These are phyloP conservation scores for Unio delphinus DNA, from an alignment of 2,888 invertebrate species.

Conservation along the genomic window DNA sequence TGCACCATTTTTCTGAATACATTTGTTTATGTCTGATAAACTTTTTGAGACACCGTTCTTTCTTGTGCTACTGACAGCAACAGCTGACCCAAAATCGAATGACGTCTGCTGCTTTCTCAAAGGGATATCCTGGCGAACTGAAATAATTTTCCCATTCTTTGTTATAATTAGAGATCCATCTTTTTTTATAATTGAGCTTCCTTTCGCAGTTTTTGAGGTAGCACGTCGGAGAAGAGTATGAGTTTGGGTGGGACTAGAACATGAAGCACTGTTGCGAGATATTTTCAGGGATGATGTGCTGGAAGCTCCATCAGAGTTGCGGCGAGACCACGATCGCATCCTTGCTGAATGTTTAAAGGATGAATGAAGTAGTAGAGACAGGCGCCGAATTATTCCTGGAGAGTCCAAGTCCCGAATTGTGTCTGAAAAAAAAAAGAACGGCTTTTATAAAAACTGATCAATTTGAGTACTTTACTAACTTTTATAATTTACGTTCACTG, in stretches of 20 bases:
- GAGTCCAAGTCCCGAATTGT: conserved; percentile 31
- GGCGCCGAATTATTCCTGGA: conserved; percentile 27
- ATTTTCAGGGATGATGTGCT: conserved; percentile 14
- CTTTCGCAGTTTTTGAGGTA: conserved; percentile 47
- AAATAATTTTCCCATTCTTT: conserved; percentile 62
- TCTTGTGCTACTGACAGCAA: conserved; percentile 7
- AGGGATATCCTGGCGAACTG: conserved; percentile 42
- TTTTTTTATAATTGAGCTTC: conserved; percentile 54
- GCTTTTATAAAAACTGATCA: background rate
- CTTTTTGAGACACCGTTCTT: conserved; percentile 25
- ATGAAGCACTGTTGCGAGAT: conserved; percentile 9
- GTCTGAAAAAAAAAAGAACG: conserved; percentile 18
- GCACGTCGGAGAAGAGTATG: conserved; percentile 39
- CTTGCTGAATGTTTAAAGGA: conserved; percentile 20
- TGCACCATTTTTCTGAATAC: conserved; percentile 7
- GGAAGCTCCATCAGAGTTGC: conserved; percentile 23
- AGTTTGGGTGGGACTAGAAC: conserved; percentile 19
- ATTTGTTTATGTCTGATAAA: conserved; percentile 19
- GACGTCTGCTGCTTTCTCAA: background rate
- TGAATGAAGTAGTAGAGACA: conserved; percentile 26
- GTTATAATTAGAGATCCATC: conserved; percentile 59
- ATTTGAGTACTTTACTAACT: too few relatives aligned
- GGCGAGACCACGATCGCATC: conserved; percentile 13
- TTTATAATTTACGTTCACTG: too few relatives aligned
- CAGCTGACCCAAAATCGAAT: conserved; percentile 1